Evolutionary conservation across 2,113 vertebrate species (phyloP).

Genomic region (Pluvialis apricaria): DNA sequence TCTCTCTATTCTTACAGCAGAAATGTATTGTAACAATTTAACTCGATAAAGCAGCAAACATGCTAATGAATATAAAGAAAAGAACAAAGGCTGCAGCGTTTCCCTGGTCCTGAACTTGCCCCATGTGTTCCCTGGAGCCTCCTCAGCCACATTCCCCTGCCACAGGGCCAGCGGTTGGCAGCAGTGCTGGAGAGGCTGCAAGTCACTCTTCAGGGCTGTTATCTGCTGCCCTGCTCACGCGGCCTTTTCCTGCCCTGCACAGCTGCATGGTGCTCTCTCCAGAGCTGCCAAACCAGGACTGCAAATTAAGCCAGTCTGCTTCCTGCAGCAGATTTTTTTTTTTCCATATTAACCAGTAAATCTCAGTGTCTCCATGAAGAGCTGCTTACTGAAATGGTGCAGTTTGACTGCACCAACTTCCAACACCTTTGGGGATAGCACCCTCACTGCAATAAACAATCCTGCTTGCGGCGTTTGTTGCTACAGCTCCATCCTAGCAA

Average conservation of each 20-base stretch:
- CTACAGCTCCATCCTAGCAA: neutral
- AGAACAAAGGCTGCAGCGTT: neutral
- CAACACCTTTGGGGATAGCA: neutral
- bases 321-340: constrained; percentile 21
- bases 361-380: neutral
- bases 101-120: neutral
- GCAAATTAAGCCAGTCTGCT: constrained; percentile 32
- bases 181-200: neutral
- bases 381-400: neutral
- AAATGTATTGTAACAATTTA: neutral
- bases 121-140: neutral
- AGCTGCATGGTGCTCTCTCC: constrained; percentile 34
- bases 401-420: neutral
- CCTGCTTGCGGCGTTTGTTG: neutral
- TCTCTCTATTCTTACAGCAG: neutral
- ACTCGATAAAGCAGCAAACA: neutral
- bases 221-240: constrained; percentile 20
- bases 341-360: constrained; percentile 29
- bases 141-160: neutral
- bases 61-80: neutral
- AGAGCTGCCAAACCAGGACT: constrained; percentile 17
- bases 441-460: neutral
- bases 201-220: neutral
- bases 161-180: neutral
- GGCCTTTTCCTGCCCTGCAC: constrained; percentile 58